phyloP scores from a whole-genome alignment of 2,797 vertebrate genomes.

The Callimico goeldii region DNA sequence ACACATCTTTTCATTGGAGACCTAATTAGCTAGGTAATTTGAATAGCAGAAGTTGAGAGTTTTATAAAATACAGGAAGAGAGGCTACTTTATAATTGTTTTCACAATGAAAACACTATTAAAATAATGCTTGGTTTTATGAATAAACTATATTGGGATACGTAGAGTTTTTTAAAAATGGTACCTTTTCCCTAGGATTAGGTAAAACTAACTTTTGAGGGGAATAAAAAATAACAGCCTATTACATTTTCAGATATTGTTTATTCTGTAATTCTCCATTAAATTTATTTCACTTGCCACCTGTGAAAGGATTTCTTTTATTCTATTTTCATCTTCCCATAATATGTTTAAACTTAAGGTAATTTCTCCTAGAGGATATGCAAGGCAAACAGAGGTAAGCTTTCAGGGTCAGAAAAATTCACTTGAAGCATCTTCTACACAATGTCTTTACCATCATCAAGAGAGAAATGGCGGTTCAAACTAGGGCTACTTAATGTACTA shows the following conservation, averaged over 20 bases:
- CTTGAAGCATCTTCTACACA: not conserved
- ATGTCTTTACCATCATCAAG: not conserved
- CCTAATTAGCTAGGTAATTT: constrained; percentile 63
- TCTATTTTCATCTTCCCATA: not conserved
- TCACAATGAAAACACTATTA: constrained; percentile 22
- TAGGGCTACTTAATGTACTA: not conserved
- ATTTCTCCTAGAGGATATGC: not conserved
- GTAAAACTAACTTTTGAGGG: not conserved
- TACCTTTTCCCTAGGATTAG: not conserved
- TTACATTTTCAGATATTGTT: not conserved
- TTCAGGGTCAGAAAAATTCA: not conserved
- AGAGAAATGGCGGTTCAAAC: not conserved
- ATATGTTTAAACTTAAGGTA: not conserved
- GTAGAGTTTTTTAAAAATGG: not conserved
- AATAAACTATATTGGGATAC: not conserved
- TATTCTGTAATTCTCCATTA: not conserved
- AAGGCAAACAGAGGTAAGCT: not conserved
- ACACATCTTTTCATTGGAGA: constrained; percentile 50
- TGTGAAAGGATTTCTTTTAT: not conserved
- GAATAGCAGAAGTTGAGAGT: constrained; percentile 3
- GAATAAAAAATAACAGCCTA: not conserved
- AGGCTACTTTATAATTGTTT: constrained; percentile 40
- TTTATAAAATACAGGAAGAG: constrained; percentile 47
- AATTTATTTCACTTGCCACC: not conserved
- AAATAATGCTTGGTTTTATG: constrained; percentile 33